phyloP scores from a whole-genome alignment of 2,888 invertebrate genomes.

The Drosophila niveifrons region DNA sequence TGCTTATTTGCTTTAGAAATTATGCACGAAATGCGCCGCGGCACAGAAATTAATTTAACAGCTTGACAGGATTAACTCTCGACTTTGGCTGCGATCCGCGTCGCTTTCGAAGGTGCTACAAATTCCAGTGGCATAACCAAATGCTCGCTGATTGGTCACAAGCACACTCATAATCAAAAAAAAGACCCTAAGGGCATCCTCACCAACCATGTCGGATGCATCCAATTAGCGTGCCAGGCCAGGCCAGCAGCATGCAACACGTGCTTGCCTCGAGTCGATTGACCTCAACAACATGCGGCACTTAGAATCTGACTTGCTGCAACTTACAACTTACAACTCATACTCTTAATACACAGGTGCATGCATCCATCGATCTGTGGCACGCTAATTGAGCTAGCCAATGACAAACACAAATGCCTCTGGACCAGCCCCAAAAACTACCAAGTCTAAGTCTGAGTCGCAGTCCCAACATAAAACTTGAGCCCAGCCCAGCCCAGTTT shows the following conservation, averaged over 20 bases:
- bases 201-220: constrained; percentile 60
- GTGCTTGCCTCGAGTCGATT: constrained; percentile 44
- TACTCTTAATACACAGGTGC: constrained; percentile 59
- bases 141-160: constrained; percentile 72
- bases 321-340: not conserved
- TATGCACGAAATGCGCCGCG: constrained; percentile 54
- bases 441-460: not conserved
- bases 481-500: constrained; percentile 43
- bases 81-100: constrained; percentile 26
- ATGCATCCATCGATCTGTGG: constrained; percentile 58
- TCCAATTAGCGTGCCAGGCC: constrained; percentile 60
- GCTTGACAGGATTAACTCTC: constrained; percentile 74
- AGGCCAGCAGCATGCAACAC: constrained; percentile 18
- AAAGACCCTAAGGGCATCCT: constrained; percentile 50
- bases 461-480: not conserved
- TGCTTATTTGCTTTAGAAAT: constrained; percentile 53
- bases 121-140: constrained; percentile 64
- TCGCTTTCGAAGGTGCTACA: constrained; percentile 44
- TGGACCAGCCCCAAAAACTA: constrained; percentile 41
- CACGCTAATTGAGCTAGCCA: constrained; percentile 70
- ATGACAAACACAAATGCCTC: constrained; percentile 72
- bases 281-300: constrained; percentile 41
- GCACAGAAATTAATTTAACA: constrained; percentile 76
- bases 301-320: not conserved
- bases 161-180: constrained; percentile 68